Evolutionary conservation across 2,888 invertebrate genomes (phyloP).

Genomic region (Mantis religiosa): DNA sequence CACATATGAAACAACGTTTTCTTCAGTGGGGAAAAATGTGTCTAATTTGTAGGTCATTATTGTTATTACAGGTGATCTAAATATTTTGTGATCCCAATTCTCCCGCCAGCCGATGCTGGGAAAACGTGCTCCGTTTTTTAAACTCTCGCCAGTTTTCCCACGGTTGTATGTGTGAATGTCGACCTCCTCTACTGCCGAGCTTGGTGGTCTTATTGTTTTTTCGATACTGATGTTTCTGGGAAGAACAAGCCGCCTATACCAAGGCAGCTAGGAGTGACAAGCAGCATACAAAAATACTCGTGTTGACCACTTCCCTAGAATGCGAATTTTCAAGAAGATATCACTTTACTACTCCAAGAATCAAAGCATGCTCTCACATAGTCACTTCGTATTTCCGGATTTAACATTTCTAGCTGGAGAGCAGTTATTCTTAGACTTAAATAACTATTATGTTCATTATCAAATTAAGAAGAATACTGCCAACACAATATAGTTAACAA

Average conservation of each 20-base stretch:
- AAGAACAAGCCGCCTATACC: background rate
- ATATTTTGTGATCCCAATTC: background rate
- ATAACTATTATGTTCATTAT: too few relatives aligned
- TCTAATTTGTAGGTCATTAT: conserved; percentile 6
- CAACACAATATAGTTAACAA: too few relatives aligned
- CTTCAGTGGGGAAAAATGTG: background rate
- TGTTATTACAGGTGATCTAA: background rate
- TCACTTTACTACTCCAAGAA: too few relatives aligned
- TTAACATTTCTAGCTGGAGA: too few relatives aligned
- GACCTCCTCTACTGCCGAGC: background rate
- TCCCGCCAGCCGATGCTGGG: background rate
- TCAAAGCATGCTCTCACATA: too few relatives aligned
- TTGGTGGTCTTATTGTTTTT: background rate
- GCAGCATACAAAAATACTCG: background rate
- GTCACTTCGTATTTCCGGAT: too few relatives aligned
- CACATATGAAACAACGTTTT: background rate
- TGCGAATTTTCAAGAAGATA: too few relatives aligned
- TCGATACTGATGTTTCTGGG: background rate
- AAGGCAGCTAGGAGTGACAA: background rate
- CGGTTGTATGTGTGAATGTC: background rate
- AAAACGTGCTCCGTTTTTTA: background rate
- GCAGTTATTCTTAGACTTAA: too few relatives aligned
- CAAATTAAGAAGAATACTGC: too few relatives aligned
- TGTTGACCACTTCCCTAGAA: background rate
- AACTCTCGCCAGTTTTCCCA: background rate